Evolutionary conservation across 2,113 vertebrate species (phyloP), one percentile per base, ranked within the genome.

Genomic region (Malurus elegans): DNA sequence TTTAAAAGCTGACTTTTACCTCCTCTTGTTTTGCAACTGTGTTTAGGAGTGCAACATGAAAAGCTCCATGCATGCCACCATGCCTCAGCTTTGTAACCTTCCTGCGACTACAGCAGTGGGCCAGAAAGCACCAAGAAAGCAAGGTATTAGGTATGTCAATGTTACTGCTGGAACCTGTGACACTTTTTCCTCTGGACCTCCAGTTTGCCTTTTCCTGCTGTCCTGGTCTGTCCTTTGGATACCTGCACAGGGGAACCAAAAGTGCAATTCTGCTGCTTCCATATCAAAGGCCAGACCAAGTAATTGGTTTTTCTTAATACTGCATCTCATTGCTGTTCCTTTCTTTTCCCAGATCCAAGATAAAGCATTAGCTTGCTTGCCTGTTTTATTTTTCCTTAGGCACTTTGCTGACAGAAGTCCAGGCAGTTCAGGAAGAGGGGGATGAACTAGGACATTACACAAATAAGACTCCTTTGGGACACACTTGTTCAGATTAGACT

Each of bases 371-470:
- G 14, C 14, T 75, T 64, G 51, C 34, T 58, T 82, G 38, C 21
- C 53, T 90, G 51, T 42, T 83, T 62, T n/a, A 67, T 31, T 80
- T 83, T 73, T 61, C 69, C 54, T 76, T 31, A n/a, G 38, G 60
- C 1, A 1, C 14, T 73, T 51, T 0, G 0, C 47, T 45, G 45
- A 64, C 4, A 4, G 66, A 67, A 40, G 24, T 47, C 29, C 60
- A n/a, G 47, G 18, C 51, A 53, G 38, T 60, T 57, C n/a, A 57
- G 56, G 21, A 79, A 23, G 29, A 66, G 25, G 5, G 6, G 26
- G 14, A 45, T 17, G 62, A 76, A n/a, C 38, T 5, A 29, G 24
- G 67, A 54, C 5, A 3, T 69, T 7, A 47, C 15, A 47, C 20
- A 56, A 11, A 16, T 6, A 18, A 18, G 25, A 42, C 12, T 82